Evolutionary conservation across 2,888 invertebrate species (phyloP), one percentile per base, ranked within the genome.

Genomic region (Cerceris ruficornis): DNA sequence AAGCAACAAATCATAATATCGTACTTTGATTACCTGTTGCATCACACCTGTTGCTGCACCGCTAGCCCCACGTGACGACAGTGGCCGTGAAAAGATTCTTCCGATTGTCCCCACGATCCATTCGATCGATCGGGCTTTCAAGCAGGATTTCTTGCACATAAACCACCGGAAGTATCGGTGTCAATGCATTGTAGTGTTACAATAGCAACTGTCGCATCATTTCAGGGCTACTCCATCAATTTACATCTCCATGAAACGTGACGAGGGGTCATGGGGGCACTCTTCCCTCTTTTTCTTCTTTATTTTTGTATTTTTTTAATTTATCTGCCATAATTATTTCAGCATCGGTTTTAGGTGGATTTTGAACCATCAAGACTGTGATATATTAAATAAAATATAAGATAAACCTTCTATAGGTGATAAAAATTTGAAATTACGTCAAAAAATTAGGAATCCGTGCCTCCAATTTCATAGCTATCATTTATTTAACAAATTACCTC

Each of bases 21-120:
- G 14, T n/a, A 72, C 69, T 80, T 85, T 83, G 77, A 87, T 85
- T 86, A 86, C 85, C 82, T 84, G 85, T 87, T 87, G 83, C 87
- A 65, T 86, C 83, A 84, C 85, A 86, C 86, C 87, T 87, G 87
- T 87, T 87, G 86, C 86, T 73, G 67, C 54, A 69, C 62, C 73
- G 73, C 54, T 13, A 28, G 61, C n/a, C 57, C 65, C 80, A 80
- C 85, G 82, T 80, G 80, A 80, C 75, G 55, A 46, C 70, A 41
- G 69, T 69, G 84, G 67, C 78, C 85, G 77, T 84, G 85, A 85
- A 86, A 81, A 79, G 82, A 81, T 82, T 80, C 81, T 78, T 75
- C 74, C 82, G 77, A 77, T 80, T 75, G 78, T 73, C 75, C 57
- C 28, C 65, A 62, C 41, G 59, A 11, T 50, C 60, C 65, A 50